phyloP scores from a whole-genome alignment of 2,888 invertebrate genomes.

The Tanaodytes sp. region DNA sequence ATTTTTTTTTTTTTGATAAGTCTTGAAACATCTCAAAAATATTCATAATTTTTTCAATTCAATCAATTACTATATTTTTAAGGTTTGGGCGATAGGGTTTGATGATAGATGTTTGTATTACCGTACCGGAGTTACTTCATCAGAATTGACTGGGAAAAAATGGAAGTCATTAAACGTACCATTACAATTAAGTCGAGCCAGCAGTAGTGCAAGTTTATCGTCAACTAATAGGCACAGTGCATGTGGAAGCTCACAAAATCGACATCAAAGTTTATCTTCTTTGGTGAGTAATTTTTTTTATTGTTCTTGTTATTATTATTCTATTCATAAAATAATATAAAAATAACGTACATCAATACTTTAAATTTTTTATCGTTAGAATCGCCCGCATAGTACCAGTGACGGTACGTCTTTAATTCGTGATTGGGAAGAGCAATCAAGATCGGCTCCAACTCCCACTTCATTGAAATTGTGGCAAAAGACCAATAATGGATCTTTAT shows the following conservation, averaged over 20 bases:
- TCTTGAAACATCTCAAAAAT: too few relatives aligned
- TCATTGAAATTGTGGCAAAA: conserved; percentile 75
- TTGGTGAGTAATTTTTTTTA: conserved; percentile 69
- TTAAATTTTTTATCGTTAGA: too few relatives aligned
- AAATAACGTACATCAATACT: too few relatives aligned
- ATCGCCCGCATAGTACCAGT: conserved; percentile 75
- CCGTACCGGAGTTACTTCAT: conserved; percentile 82
- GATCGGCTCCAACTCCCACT: conserved; percentile 83
- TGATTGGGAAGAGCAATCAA: conserved; percentile 82
- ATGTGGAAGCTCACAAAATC: conserved; percentile 73
- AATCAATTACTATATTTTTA: conserved; percentile 28
- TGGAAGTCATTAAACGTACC: conserved; percentile 88
- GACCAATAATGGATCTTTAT: conserved; percentile 59
- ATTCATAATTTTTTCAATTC: too few relatives aligned
- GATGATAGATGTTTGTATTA: conserved; percentile 87
- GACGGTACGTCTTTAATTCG: conserved; percentile 76
- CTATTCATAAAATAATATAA: neutral
- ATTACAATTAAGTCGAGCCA: conserved; percentile 87
- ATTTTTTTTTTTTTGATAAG: conserved; percentile 1
- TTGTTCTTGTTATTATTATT: too few relatives aligned
- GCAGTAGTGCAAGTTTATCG: conserved; percentile 84
- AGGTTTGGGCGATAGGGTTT: conserved; percentile 87
- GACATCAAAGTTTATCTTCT: conserved; percentile 82
- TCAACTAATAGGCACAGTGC: conserved; percentile 68
- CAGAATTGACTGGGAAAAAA: conserved; percentile 88